Evolutionary conservation across 2,888 invertebrate species (phyloP), one percentile per base, ranked within the genome.

Genomic region (Pollenia amentaria): DNA sequence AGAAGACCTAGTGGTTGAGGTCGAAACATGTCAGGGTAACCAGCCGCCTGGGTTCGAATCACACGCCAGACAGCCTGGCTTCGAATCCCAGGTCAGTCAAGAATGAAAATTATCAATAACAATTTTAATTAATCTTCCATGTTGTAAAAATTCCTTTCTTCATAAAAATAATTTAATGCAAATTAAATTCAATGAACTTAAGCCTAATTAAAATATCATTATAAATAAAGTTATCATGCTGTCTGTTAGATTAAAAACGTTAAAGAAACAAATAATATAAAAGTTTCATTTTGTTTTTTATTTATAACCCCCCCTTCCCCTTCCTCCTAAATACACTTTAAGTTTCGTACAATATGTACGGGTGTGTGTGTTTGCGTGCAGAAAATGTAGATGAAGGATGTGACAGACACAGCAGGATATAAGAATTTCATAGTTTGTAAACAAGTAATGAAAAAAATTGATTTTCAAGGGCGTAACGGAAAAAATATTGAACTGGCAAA

Each of bases 381-480:
- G 10, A 48, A 16, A 21, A 40, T 40, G 51, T 38, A 51, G 16
- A 53, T 44, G 21, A 62, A 70, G 48, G 69, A 82, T 82, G 76
- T 82, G 78, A 78, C 60, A 67, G 57, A 73, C 60, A 78, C 84
- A 78, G 73, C 78, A 78, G 78, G 84, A 84, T 84, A 51, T 72
- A 67, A 48, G 38, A 69, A 79, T 76, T 83, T 83, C 42, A 80
- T 75, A 85, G 80, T 80, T 85, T 80, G 70, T 64, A 85, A 85
- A 64, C 55, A 85, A 80, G 64, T 85, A 85, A 85, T 70, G 76
- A 75, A 80, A 80, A 80, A 80, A 70, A 80, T 80, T 85, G 75
- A 65, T 76, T 80, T 80, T 80, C 84, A 85, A 80, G 84, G 76
- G 76, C 80, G 84, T 72, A 64, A 80, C 67, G 48, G 16, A 53